A percentile compares a stretch with the other conserved stretches of the same genome.
phyloP scores from a whole-genome alignment of 2,888 invertebrate genomes.

The Stenodema calcarata region DNA sequence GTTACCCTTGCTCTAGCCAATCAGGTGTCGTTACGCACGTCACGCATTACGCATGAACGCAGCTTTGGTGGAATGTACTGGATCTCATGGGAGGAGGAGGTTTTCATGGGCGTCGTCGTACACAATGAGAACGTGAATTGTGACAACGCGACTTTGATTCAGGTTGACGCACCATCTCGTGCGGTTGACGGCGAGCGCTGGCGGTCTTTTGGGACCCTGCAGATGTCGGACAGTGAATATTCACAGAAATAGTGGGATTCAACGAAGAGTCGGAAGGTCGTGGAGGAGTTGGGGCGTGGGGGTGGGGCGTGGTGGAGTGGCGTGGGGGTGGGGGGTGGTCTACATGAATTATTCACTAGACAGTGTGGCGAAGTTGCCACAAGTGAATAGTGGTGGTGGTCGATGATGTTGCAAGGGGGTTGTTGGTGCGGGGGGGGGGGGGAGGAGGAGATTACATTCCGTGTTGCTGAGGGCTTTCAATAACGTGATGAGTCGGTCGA shows the following conservation, averaged over 20 bases:
- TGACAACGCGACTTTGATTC: neutral
- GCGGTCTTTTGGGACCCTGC: neutral
- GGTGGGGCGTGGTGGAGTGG: neutral
- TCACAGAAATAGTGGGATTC: too few species aligned
- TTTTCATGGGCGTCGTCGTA: neutral
- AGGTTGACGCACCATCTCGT: neutral
- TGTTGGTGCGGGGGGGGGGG: neutral
- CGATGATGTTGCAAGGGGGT: too few species aligned
- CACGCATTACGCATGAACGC: too few species aligned
- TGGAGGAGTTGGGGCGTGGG: neutral
- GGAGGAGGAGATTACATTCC: neutral
- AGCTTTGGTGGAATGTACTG: too few species aligned
- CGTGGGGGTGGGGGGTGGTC: too few species aligned
- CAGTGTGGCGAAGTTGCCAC: neutral
- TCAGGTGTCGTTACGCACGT: too few species aligned
- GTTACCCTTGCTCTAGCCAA: too few species aligned
- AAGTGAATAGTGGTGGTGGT: too few species aligned
- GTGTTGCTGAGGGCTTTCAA: neutral
- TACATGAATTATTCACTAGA: conserved; percentile 32
- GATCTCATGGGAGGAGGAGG: neutral
- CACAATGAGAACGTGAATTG: neutral
- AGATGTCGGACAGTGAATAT: neutral
- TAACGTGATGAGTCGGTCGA: neutral
- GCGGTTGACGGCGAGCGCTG: neutral
- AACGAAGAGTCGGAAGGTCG: neutral